phyloP scores from a whole-genome alignment of 2,888 invertebrate genomes.

The Syrphus vitripennis region DNA sequence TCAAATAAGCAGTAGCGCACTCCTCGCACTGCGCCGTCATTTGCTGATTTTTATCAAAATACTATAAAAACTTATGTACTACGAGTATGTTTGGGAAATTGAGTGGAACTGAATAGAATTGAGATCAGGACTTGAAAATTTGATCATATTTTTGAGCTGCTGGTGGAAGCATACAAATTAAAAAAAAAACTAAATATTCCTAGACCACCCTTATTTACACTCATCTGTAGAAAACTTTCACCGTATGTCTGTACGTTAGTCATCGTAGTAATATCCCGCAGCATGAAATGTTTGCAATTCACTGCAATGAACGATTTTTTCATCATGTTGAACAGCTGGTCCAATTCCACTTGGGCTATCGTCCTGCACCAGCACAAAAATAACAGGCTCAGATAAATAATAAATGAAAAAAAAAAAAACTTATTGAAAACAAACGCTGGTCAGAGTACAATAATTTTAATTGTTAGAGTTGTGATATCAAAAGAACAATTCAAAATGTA shows the following conservation, averaged over 20 bases:
- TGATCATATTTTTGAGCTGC: too few species aligned
- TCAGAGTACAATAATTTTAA: neutral
- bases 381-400: neutral
- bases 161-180: too few species aligned
- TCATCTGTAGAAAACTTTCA: neutral
- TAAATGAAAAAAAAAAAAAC: neutral
- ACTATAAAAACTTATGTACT: too few species aligned
- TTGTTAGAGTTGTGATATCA: neutral
- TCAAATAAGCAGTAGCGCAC: too few species aligned
- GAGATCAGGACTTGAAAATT: too few species aligned
- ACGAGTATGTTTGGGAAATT: too few species aligned
- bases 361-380: neutral
- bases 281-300: neutral
- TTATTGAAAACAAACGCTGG: neutral
- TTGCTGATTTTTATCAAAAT: too few species aligned
- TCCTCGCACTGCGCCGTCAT: too few species aligned
- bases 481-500: neutral
- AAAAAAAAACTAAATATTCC: too few species aligned
- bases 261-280: slow-evolving; percentile 10
- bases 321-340: slow-evolving; percentile 6
- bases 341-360: neutral
- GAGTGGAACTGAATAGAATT: too few species aligned
- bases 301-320: neutral
- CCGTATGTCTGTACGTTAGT: neutral
- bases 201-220: too few species aligned